These are phyloP conservation scores for Mustelus asterias DNA, from an alignment of 2,113 vertebrate species.

Conservation along the genomic window DNA sequence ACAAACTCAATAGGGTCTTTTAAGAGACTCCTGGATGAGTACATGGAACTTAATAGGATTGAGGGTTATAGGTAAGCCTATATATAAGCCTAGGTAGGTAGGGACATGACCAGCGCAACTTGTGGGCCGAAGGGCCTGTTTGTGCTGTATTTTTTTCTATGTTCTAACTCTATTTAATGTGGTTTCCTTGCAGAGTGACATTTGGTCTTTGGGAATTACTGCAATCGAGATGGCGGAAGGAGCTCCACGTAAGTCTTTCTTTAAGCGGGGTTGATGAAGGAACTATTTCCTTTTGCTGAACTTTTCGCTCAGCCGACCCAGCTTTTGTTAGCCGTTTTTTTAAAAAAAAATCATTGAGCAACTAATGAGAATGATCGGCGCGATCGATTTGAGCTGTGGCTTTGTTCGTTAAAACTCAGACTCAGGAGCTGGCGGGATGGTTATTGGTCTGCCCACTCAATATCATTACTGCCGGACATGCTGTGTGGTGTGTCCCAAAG, in stretches of 20 bases:
- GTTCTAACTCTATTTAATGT: not conserved
- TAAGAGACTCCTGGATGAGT: no score
- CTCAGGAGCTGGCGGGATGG: not conserved
- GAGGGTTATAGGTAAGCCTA: no score
- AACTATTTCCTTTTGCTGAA: not conserved
- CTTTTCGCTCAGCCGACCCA: no score
- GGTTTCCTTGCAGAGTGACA: conserved; percentile 68
- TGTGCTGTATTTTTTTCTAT: no score
- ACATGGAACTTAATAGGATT: no score
- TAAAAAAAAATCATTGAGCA: not conserved
- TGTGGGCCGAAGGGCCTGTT: no score
- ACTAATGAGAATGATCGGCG: not conserved
- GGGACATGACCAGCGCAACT: no score
- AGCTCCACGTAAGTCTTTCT: conserved; percentile 76
- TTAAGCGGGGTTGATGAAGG: not conserved
- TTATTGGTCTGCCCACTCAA: not conserved
- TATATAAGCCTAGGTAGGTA: no score
- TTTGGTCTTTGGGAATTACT: conserved; percentile 89
- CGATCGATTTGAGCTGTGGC: not conserved
- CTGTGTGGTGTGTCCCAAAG: no score
- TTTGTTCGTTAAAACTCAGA: not conserved
- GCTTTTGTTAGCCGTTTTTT: not conserved
- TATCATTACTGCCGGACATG: not conserved
- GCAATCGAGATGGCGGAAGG: conserved; percentile 92
- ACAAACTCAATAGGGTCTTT: no score